phyloP scores from a whole-genome alignment of 2,888 invertebrate species.

The Andrena trimmerana region DNA sequence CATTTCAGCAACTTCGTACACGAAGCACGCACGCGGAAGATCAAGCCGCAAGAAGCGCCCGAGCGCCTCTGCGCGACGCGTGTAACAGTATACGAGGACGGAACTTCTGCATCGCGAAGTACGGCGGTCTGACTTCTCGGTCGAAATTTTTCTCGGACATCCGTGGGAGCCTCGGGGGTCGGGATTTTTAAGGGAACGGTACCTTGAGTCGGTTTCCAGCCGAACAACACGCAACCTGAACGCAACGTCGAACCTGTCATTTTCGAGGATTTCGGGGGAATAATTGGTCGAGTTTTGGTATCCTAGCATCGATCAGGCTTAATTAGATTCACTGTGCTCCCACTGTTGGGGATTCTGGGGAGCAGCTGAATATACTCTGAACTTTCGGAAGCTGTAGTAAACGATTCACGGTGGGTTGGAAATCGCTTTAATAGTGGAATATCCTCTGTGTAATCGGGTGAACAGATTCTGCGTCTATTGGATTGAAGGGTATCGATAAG shows the following conservation, averaged over 20 bases:
- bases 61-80: slow-evolving; percentile 16
- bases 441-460: not conserved
- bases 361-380: not conserved
- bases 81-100: slow-evolving; percentile 59
- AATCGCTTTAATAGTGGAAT: not conserved
- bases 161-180: not conserved
- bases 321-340: not conserved
- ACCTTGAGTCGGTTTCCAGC: too few species aligned
- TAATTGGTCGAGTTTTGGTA: not conserved
- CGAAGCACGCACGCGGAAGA: slow-evolving; percentile 72
- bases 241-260: not conserved
- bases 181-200: not conserved
- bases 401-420: not conserved
- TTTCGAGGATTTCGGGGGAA: not conserved
- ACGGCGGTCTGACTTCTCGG: slow-evolving; percentile 26
- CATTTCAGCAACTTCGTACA: slow-evolving; percentile 65
- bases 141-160: not conserved
- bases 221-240: too few species aligned
- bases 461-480: not conserved
- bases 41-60: slow-evolving; percentile 64
- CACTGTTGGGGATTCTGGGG: not conserved
- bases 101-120: slow-evolving; percentile 41
- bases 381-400: not conserved
- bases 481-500: not conserved
- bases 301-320: not conserved